These are phyloP conservation scores for Monopterus albus DNA, from an alignment of 2,113 vertebrate genomes.

Conservation along the genomic window DNA sequence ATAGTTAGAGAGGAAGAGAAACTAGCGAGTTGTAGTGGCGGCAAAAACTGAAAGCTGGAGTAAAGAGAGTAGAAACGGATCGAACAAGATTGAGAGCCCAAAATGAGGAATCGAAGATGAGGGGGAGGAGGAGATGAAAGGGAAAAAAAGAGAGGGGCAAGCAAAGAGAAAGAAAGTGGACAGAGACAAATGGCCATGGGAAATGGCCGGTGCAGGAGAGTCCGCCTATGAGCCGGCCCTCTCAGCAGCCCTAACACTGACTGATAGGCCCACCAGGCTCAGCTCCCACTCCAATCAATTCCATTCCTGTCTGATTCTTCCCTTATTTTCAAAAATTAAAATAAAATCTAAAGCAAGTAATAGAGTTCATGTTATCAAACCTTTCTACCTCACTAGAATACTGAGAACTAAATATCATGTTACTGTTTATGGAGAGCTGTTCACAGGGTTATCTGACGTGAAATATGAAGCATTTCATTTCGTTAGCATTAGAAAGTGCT, in stretches of 20 bases:
- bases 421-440: background rate
- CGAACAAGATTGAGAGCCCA: slow-evolving; percentile 47
- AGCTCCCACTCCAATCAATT: slow-evolving; percentile 35
- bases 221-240: slow-evolving; percentile 64
- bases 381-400: background rate
- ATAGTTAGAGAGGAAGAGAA: slow-evolving; percentile 1
- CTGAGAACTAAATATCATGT: background rate
- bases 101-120: slow-evolving; percentile 66
- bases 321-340: slow-evolving; percentile 4
- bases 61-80: slow-evolving; percentile 51
- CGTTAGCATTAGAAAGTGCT: no score
- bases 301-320: slow-evolving; percentile 33
- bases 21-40: background rate
- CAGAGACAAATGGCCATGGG: slow-evolving; percentile 76
- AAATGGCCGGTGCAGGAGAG: slow-evolving; percentile 66
- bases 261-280: slow-evolving; percentile 68
- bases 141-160: slow-evolving; percentile 22
- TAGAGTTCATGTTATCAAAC: no score
- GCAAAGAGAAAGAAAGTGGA: slow-evolving; percentile 60
- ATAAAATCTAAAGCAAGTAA: no score
- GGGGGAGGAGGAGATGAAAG: slow-evolving; percentile 55
- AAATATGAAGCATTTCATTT: background rate
- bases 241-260: slow-evolving; percentile 72
- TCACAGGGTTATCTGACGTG: background rate
- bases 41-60: slow-evolving; percentile 24